phyloP scores from a whole-genome alignment of 2,888 invertebrate genomes.

The Leptura quadrifasciata region DNA sequence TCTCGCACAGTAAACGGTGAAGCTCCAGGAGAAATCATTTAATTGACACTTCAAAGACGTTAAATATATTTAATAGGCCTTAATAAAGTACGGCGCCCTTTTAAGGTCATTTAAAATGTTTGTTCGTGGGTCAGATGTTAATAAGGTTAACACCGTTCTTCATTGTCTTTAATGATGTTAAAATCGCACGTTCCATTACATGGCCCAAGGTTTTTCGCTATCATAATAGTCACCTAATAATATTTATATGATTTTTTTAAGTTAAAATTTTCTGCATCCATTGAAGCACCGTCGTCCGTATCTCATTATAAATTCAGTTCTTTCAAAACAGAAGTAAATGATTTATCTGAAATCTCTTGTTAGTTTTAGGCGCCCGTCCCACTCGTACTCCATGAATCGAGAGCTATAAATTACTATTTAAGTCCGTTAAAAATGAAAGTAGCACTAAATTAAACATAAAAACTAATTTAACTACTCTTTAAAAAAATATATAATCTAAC shows the following conservation, averaged over 20 bases:
- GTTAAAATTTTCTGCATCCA: no score
- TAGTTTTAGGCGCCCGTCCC: conserved; percentile 3
- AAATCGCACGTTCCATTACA: background rate
- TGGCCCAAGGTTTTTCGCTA: background rate
- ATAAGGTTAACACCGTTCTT: background rate
- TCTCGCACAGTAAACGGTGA: no score
- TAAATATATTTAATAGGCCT: conserved; percentile 10
- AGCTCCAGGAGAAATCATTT: no score
- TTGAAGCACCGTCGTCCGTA: background rate
- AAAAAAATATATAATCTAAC: background rate
- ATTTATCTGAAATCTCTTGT: background rate
- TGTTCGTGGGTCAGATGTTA: conserved; percentile 11
- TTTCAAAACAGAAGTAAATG: background rate
- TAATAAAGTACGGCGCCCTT: conserved; percentile 14
- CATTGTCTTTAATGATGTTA: conserved; percentile 1
- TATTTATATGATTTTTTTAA: background rate
- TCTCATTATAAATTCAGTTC: background rate
- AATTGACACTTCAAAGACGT: background rate
- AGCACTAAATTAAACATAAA: conserved; percentile 10
- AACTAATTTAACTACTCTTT: background rate
- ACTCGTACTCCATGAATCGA: background rate
- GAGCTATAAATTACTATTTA: background rate
- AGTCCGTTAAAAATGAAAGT: conserved; percentile 1
- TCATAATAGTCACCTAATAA: background rate
- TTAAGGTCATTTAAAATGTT: background rate